phyloP scores from a whole-genome alignment of 2,888 invertebrate genomes.

The Nudaria mundana region DNA sequence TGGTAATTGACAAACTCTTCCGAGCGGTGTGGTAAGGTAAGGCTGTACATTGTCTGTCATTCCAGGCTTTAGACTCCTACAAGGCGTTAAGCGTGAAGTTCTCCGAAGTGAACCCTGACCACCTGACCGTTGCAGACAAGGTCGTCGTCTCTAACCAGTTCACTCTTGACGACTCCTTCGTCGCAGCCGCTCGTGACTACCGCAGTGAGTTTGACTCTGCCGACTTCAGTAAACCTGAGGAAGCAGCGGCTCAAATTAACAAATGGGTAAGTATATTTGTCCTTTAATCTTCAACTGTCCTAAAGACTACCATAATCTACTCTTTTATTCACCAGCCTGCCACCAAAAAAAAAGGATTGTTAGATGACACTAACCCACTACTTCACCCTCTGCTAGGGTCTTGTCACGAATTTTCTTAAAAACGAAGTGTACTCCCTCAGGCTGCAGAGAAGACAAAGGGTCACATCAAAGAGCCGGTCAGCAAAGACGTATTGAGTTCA shows the following conservation, averaged over 20 bases:
- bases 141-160: slow-evolving; percentile 38
- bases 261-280: slow-evolving; percentile 22
- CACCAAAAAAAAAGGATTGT: too few species aligned
- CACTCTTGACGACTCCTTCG: slow-evolving; percentile 34
- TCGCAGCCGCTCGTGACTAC: slow-evolving; percentile 28
- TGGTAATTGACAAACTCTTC: too few species aligned
- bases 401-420: too few species aligned
- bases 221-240: slow-evolving; percentile 31
- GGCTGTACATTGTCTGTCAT: slow-evolving; percentile 4
- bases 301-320: too few species aligned
- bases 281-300: too few species aligned
- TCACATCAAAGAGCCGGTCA: slow-evolving; percentile 38
- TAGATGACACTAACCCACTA: too few species aligned
- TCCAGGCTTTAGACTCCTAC: slow-evolving; percentile 38
- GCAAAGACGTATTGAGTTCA: slow-evolving; percentile 23
- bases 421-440: slow-evolving; percentile 25
- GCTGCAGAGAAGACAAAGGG: slow-evolving; percentile 40
- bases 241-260: slow-evolving; percentile 39
- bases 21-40: too few species aligned
- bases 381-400: too few species aligned
- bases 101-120: slow-evolving; percentile 36
- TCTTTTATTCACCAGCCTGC: too few species aligned
- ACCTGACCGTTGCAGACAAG: slow-evolving; percentile 47
- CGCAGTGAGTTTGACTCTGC: slow-evolving; percentile 39
- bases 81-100: slow-evolving; percentile 34